These are phyloP conservation scores for Dryas iulia DNA, from an alignment of 1,140 invertebrate species.

Conservation along the genomic window DNA sequence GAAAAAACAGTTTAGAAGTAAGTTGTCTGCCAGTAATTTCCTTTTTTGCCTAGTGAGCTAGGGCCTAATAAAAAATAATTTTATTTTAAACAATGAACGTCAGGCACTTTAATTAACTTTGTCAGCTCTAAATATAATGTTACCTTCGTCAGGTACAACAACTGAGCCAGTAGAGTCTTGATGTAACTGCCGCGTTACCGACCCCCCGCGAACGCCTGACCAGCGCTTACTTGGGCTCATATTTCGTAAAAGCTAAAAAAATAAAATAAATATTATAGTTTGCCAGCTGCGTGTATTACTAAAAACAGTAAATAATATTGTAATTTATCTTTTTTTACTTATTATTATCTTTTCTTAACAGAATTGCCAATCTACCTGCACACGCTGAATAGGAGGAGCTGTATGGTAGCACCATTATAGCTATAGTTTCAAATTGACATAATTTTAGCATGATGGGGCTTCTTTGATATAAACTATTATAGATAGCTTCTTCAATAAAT, in stretches of 20 bases:
- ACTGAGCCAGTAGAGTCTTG: conserved; percentile 87
- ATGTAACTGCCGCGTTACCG: conserved; percentile 47
- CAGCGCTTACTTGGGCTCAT: conserved; percentile 76
- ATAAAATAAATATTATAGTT: not conserved
- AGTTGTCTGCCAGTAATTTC: no score
- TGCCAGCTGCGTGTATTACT: not conserved
- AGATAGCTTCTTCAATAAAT: not conserved
- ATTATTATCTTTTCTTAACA: not conserved
- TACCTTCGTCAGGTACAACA: conserved; percentile 81
- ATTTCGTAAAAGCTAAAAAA: conserved; percentile 79
- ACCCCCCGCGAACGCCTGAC: conserved; percentile 49
- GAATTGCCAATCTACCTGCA: not conserved
- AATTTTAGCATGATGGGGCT: no score
- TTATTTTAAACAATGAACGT: no score
- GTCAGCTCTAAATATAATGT: not conserved
- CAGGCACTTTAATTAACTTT: no score
- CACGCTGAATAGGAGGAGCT: not conserved
- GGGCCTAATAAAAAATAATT: no score
- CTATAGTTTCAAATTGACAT: no score
- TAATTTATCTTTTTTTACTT: not conserved
- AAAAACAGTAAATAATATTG: not conserved
- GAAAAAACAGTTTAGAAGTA: no score
- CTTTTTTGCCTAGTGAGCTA: no score
- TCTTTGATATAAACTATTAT: not conserved
- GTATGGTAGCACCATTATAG: not conserved